Conservation (phyloP, 2,888 invertebrate genomes). For the Cylloceria caligata region DNA sequence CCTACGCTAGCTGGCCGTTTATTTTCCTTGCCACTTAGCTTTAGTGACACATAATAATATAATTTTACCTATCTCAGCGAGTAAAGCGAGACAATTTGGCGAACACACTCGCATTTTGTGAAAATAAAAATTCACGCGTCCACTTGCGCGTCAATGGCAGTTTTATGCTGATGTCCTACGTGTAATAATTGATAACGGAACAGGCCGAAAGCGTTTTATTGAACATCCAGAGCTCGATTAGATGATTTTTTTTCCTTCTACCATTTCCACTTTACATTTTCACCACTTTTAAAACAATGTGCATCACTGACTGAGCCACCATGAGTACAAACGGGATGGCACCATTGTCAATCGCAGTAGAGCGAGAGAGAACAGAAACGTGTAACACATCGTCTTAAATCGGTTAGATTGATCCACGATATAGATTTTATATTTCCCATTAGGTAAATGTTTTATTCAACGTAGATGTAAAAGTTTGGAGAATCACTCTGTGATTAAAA, state of each 20-base stretch:
- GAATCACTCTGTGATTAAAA: no score
- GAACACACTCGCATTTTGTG: not conserved
- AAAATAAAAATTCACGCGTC: constrained; percentile 17
- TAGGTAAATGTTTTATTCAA: no score
- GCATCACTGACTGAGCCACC: no score
- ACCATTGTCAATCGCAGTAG: no score
- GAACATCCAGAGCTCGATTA: not conserved
- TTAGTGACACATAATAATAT: constrained; percentile 56
- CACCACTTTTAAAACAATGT: not conserved
- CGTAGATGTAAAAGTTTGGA: no score
- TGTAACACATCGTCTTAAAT: no score
- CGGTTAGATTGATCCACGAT: no score
- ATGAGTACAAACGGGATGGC: no score
- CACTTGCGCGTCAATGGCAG: constrained; percentile 41
- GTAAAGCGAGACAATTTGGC: constrained; percentile 27
- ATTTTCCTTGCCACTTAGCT: constrained; percentile 47
- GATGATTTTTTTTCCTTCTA: not conserved
- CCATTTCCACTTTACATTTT: not conserved
- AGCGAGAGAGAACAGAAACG: no score
- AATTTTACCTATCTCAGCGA: constrained; percentile 38
- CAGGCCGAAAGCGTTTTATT: constrained; percentile 17
- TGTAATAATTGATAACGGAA: constrained; percentile 30
- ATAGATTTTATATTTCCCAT: no score
- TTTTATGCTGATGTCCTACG: constrained; percentile 42
- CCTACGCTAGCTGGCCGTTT: constrained; percentile 58